phyloP scores from a whole-genome alignment of 2,888 invertebrate genomes.

The Dolichomitus sp. region DNA sequence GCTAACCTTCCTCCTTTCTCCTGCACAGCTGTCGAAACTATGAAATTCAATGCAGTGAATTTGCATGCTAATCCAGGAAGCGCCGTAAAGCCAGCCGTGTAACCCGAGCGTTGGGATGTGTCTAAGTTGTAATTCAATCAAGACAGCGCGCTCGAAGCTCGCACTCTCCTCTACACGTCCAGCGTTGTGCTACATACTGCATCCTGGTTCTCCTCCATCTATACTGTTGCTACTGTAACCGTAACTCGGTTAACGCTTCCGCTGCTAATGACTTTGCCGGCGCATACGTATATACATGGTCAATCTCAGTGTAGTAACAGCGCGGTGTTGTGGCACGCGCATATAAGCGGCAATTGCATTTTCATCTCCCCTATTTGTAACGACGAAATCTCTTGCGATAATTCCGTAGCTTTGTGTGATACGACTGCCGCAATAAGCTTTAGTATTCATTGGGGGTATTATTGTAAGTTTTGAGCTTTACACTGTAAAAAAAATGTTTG shows the following conservation, averaged over 20 bases:
- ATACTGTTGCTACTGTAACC: constrained; percentile 75
- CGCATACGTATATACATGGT: constrained; percentile 74
- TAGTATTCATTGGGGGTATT: background rate
- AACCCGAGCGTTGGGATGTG: constrained; percentile 75
- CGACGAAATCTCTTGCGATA: constrained; percentile 26
- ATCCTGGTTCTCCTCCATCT: constrained; percentile 31
- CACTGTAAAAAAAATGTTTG: too few relatives aligned
- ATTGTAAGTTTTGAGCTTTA: background rate
- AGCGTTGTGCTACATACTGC: background rate
- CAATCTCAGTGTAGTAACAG: constrained; percentile 67
- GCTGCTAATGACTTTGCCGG: constrained; percentile 79
- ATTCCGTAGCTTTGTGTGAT: constrained; percentile 3
- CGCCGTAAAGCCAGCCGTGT: constrained; percentile 75
- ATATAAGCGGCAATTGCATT: constrained; percentile 60
- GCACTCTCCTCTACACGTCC: constrained; percentile 3
- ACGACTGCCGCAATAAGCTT: background rate
- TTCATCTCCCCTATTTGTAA: constrained; percentile 12
- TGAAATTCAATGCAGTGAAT: constrained; percentile 84
- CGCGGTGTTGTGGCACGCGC: constrained; percentile 42
- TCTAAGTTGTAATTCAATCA: constrained; percentile 83
- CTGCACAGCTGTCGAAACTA: constrained; percentile 81
- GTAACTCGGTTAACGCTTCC: constrained; percentile 80
- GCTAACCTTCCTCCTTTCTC: constrained; percentile 8
- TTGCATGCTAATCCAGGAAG: constrained; percentile 80
- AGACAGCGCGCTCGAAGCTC: constrained; percentile 72